A percentile compares a stretch with the other conserved stretches of the same genome.
These are phyloP conservation scores for Epizoanthus illoricatus DNA, from an alignment of 92 coral and sea anemone species.

Conservation along the genomic window DNA sequence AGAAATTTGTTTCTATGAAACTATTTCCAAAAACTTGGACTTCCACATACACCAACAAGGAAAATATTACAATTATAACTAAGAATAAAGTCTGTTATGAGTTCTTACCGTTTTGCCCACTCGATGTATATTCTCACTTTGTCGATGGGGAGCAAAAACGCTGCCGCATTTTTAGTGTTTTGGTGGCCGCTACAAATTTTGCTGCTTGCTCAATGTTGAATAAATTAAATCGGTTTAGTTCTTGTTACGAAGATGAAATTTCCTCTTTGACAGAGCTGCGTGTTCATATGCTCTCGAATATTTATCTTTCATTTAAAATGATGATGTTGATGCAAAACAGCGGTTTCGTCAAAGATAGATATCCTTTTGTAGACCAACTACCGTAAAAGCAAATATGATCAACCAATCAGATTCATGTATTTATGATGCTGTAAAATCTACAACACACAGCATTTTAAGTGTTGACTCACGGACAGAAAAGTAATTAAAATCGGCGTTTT, in stretches of 20 bases:
- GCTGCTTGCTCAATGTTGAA: background rate
- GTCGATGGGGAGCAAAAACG: background rate
- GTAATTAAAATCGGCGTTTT: background rate
- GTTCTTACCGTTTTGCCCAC: background rate
- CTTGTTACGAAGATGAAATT: background rate
- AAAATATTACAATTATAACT: background rate
- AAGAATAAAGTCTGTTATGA: background rate
- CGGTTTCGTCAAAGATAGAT: background rate
- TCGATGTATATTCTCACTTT: background rate
- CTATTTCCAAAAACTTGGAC: background rate
- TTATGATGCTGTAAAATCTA: too few species aligned
- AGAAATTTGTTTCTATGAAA: background rate
- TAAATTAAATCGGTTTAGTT: background rate
- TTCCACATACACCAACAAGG: background rate
- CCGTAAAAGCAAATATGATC: background rate
- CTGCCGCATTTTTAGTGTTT: background rate
- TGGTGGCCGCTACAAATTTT: background rate
- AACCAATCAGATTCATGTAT: background rate
- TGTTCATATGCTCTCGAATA: conserved; percentile 19
- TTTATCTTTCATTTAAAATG: background rate
- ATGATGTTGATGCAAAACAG: background rate
- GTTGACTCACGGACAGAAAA: too few species aligned
- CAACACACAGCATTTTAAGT: too few species aligned
- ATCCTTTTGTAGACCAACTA: conserved; percentile 1
- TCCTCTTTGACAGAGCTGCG: background rate